A percentile compares a stretch with the other conserved stretches of the same genome.
Evolutionary conservation across 1,140 invertebrate species (phyloP).

Genomic region (Pseudomyrmex sp.): DNA sequence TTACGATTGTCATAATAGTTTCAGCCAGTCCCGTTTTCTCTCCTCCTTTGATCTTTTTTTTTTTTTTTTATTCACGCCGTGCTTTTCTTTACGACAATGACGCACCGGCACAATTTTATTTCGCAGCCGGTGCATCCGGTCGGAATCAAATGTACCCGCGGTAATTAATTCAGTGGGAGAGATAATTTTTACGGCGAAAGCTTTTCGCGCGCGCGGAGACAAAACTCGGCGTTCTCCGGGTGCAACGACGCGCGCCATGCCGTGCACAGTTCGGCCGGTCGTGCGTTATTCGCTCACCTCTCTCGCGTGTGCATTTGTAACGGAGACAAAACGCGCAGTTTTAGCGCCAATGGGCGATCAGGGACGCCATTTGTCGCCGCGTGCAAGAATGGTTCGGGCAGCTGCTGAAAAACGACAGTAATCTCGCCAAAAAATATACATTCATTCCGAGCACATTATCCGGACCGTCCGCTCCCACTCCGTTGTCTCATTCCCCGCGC

Average conservation of each 20-base stretch:
- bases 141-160: background rate
- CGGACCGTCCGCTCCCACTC: conserved; percentile 38
- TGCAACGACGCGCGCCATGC: background rate
- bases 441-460: conserved; percentile 61
- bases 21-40: conserved; percentile 17
- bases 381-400: conserved; percentile 65
- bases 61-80: conserved; percentile 8
- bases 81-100: conserved; percentile 27
- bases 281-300: background rate
- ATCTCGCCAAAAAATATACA: conserved; percentile 73
- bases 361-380: conserved; percentile 74
- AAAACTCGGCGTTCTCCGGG: conserved; percentile 1
- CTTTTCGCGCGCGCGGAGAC: background rate
- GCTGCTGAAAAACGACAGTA: conserved; percentile 72
- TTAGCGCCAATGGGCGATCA: conserved; percentile 73
- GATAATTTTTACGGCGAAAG: conserved; percentile 55
- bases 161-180: conserved; percentile 55
- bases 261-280: background rate
- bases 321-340: conserved; percentile 73
- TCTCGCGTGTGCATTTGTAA: conserved; percentile 46
- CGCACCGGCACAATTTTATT: background rate
- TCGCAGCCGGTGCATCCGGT: background rate
- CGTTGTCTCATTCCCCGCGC: conserved; percentile 10
- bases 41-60: background rate
- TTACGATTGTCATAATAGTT: conserved; percentile 62